A percentile compares a stretch with the other conserved stretches of the same genome.
These are phyloP conservation scores for Aplysina aerophoba DNA, from an alignment of 37 sponge, comb jelly and placozoan genomes.

Conservation along the genomic window DNA sequence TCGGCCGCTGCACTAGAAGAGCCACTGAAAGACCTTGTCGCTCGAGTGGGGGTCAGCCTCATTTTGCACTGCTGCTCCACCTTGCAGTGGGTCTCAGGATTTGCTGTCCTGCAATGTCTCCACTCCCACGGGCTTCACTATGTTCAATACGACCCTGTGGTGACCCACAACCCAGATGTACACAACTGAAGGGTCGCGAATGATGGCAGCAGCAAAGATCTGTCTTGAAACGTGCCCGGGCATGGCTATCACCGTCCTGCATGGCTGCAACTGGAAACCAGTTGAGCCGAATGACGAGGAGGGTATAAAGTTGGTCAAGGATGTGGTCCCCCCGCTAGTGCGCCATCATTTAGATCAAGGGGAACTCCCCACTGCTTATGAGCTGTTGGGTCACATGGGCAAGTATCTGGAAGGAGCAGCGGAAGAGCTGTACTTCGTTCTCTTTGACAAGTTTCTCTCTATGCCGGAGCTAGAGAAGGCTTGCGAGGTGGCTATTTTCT, in stretches of 20 bases:
- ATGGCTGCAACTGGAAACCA: conserved; percentile 1
- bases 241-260: background rate
- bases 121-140: background rate
- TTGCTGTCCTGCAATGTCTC: background rate
- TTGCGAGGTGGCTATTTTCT: background rate
- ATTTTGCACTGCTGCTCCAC: background rate
- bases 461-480: background rate
- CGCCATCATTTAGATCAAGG: background rate
- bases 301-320: background rate
- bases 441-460: background rate
- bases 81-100: background rate
- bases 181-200: background rate
- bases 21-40: background rate
- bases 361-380: background rate
- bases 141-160: background rate
- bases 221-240: background rate
- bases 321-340: background rate
- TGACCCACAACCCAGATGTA: background rate
- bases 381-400: background rate
- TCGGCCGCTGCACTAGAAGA: no score
- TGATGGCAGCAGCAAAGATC: conserved; percentile 16
- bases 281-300: background rate
- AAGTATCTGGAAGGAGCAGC: background rate
- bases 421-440: background rate
- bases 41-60: background rate